Evolutionary conservation across 92 coral and sea anemone genomes (phyloP).

Genomic region (Micromussa lordhowensis): DNA sequence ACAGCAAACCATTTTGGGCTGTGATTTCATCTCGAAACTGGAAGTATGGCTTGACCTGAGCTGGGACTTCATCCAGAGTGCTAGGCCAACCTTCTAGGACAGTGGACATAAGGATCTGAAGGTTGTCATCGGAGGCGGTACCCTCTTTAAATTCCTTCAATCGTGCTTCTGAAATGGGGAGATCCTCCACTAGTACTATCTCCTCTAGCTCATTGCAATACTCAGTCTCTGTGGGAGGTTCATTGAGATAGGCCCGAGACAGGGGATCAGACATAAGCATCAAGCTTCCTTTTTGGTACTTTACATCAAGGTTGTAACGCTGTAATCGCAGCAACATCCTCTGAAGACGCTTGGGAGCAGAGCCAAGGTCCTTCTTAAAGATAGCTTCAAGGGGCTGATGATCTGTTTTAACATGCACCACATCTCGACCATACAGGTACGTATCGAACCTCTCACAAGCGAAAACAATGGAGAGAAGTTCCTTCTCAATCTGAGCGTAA

Average conservation of each 20-base stretch:
- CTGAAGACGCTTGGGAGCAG: background rate
- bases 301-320: background rate
- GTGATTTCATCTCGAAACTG: background rate
- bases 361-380: too few species aligned
- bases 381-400: too few species aligned
- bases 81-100: constrained; percentile 32
- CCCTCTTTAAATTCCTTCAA: too few species aligned
- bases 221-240: background rate
- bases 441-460: too few species aligned
- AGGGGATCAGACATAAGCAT: background rate
- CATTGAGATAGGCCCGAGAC: background rate
- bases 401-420: too few species aligned
- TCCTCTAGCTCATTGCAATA: constrained; percentile 52
- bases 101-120: too few species aligned
- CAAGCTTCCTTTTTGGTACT: background rate
- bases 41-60: background rate
- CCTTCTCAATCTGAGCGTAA: too few species aligned
- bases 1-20: background rate
- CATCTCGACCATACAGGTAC: too few species aligned
- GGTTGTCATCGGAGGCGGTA: too few species aligned
- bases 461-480: too few species aligned
- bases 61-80: constrained; percentile 26
- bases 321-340: background rate
- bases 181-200: constrained; percentile 49
- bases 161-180: constrained; percentile 33